Conservation (phyloP, 1,140 invertebrate genomes). For the Marisa cornuarietis region DNA sequence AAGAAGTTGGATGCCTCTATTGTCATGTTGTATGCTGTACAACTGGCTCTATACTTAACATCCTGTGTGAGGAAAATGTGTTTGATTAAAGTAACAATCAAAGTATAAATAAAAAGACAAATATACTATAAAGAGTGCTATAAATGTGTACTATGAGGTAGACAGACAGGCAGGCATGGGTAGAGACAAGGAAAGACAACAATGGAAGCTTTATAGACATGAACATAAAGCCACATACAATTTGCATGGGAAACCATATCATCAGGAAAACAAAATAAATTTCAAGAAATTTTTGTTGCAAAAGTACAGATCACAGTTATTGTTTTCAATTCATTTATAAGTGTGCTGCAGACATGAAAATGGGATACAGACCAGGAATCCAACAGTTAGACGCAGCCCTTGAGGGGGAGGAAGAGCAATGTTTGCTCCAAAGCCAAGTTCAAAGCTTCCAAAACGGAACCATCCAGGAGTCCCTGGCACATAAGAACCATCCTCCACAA, state of each 20-base stretch:
- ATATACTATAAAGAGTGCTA: background rate
- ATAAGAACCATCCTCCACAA: conserved; percentile 33
- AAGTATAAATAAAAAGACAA: background rate
- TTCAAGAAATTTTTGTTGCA: background rate
- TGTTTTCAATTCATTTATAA: too few relatives aligned
- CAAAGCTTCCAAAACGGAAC: conserved; percentile 50
- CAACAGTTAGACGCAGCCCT: conserved; percentile 49
- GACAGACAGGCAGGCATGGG: too few relatives aligned
- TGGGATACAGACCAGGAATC: conserved; percentile 46
- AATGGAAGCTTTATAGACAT: too few relatives aligned
- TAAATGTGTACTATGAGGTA: background rate
- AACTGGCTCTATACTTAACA: conserved; percentile 48
- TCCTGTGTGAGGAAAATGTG: conserved; percentile 39
- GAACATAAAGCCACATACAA: background rate
- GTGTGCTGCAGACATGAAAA: too few relatives aligned
- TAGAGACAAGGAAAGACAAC: too few relatives aligned
- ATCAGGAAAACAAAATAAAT: background rate
- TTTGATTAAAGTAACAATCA: background rate
- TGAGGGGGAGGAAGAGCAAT: conserved; percentile 51
- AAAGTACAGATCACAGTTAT: background rate
- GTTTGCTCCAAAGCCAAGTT: conserved; percentile 42
- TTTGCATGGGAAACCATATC: background rate
- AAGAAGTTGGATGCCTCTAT: conserved; percentile 49
- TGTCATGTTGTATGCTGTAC: conserved; percentile 42
- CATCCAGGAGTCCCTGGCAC: conserved; percentile 39